Percentiles rank a stretch among this genome's conserved stretches.
These are phyloP conservation scores for Gadopsis marmoratus DNA, from an alignment of 2,797 vertebrate species.

Conservation along the genomic window DNA sequence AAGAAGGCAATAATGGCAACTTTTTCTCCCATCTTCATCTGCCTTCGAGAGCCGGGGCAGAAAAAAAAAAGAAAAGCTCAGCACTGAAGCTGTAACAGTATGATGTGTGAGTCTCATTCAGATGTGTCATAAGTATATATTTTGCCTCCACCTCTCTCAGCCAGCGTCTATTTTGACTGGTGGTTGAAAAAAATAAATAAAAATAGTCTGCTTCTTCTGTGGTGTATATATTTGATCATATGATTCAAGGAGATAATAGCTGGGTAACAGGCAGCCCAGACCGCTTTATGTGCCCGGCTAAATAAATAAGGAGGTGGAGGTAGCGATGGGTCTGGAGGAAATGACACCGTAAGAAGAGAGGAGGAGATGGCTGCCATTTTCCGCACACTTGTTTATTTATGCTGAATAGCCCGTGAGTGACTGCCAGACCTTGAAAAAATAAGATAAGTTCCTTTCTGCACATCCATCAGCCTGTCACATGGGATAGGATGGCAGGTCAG, in stretches of 20 bases:
- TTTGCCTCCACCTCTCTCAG: constrained; percentile 31
- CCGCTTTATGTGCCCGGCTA: constrained; percentile 46
- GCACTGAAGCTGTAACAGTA: constrained; percentile 35
- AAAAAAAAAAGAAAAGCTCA: constrained; percentile 60
- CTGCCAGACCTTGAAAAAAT: constrained; percentile 87
- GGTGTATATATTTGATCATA: constrained; percentile 51
- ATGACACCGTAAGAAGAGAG: constrained; percentile 68
- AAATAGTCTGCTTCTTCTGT: constrained; percentile 39
- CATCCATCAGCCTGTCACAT: constrained; percentile 85
- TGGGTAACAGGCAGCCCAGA: constrained; percentile 53
- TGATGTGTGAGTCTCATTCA: constrained; percentile 57
- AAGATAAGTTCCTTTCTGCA: constrained; percentile 85
- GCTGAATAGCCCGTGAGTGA: constrained; percentile 84
- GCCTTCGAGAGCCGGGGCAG: constrained; percentile 39
- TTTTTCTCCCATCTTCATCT: constrained; percentile 46
- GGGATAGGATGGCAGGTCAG: constrained; percentile 73
- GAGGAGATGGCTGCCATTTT: constrained; percentile 74
- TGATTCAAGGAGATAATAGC: constrained; percentile 58
- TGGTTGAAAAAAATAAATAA: neutral
- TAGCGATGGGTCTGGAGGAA: constrained; percentile 63
- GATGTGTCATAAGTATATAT: constrained; percentile 39
- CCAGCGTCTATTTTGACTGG: constrained; percentile 30
- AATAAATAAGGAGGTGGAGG: constrained; percentile 67
- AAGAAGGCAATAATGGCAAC: constrained; percentile 33
- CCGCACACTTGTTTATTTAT: constrained; percentile 85